Base-by-base conservation (phyloP, 2,888 invertebrate species). In the Pterostichus madidus region DNA sequence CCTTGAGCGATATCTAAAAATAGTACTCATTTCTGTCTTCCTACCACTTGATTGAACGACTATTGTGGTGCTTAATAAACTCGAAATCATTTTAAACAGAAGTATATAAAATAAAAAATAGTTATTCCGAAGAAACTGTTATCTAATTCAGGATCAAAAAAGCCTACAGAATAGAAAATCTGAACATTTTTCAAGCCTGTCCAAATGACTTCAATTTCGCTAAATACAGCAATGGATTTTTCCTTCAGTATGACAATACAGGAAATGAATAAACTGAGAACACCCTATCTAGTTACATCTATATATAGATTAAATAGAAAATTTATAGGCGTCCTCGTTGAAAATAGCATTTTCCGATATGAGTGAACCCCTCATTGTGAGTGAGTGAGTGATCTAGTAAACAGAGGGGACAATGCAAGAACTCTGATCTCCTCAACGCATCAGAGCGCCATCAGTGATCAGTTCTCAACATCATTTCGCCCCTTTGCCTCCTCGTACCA, bases 321-420 rank as follows among this genome's bases (percentile, higher is more conserved):
- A 71, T 71, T 71, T 71, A 71, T 71, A 17, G 39, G 39, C 68
- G 39, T 15, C 39, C 17, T 17, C 15, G 44, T 39, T 71, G 68
- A 71, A 71, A 71, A 44, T 44, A 71, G 68, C 68, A 71, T 71
- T 71, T 71, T 71, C 68, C 68, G 68, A 71, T 44, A 71, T 71
- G 24, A 24, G 24, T 39, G 17, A 39, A 11, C 39, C 68, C 68
- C 68, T 31, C 56, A 17, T 17, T 44, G 39, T 44, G 13, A 71
- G 46, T 15, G 13, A 71, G 24, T 15, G 64, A n/a, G 6, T 71
- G 68, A 39, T 71, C 10, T 11, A 15, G 0, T 39, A 35, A 0
- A 49, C 8, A 56, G 56, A 24, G 56, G 56, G 56, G 56, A 56
- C 49, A 49, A 49, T 56, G 15, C 15, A 56, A 56, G 56, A 56